Evolutionary conservation across 2,888 invertebrate genomes (phyloP), one percentile per base, ranked within the genome.

Genomic region (Apotomis capreana): DNA sequence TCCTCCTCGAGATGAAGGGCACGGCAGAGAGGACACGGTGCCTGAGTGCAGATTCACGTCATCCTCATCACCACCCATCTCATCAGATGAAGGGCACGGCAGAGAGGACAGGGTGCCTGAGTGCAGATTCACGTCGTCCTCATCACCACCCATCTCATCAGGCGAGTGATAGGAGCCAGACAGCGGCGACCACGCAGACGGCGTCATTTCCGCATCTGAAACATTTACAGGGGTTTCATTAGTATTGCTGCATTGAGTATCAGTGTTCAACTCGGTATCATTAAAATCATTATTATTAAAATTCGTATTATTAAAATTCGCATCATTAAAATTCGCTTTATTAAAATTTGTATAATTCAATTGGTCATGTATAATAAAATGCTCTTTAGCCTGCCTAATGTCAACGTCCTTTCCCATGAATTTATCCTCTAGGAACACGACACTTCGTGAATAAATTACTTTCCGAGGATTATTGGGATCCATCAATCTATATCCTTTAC

Each of bases 401-500:
- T 37, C 12, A 10, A 4, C 5, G 8, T 4, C 9, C 12, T 37
- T 37, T 6, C n/a, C n/a, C 58, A 60, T 15, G 4, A 60, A 60
- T 44, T 60, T 8, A 44, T 60, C 40, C 59, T 60, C 59, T 13
- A 60, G 8, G n/a, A 60, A 60, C 4, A 5, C 59, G 3, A 60
- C 59, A 13, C 44, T 60, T 15, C 44, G 3, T 1, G 15, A 60
- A 15, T 60, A 60, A 46, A 60, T 60, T n/a, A 60, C 59, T 40
- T 12, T 60, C 2, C 6, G 44, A 60, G 59, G 59, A 60, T 60
- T 60, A 60, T 40, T 15, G 4, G 58, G 37, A 44, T 59, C 59
- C 13, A 59, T 44, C 4, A 44, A 44, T 13, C 59, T 15, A 65
- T 73, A 71, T 55, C 70, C 68, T 60, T 73, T 75, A 26, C 44